Conservation (phyloP, 2,113 vertebrate genomes). For the Phalacrocorax carbo region DNA sequence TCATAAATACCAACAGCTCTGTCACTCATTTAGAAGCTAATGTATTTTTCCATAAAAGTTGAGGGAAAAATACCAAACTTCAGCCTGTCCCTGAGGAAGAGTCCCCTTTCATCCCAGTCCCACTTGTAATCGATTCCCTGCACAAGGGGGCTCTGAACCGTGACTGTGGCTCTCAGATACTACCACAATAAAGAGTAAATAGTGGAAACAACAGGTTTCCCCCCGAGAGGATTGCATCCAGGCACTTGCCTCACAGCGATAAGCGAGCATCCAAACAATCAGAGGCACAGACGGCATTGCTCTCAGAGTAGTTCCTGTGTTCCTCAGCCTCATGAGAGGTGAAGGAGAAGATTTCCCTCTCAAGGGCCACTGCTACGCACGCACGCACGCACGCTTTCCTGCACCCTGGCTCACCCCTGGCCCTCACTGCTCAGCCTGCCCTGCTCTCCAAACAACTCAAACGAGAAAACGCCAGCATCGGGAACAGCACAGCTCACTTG, state of each 20-base stretch:
- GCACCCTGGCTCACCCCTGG: neutral
- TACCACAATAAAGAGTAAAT: neutral
- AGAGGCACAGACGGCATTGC: neutral
- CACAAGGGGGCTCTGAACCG: neutral
- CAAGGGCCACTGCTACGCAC: neutral
- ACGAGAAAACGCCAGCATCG: accelerated
- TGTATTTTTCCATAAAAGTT: neutral
- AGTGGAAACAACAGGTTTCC: neutral
- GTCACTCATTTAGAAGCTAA: neutral
- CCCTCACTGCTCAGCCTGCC: neutral
- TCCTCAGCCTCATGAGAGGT: neutral
- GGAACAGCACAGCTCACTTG: neutral
- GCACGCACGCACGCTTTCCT: neutral
- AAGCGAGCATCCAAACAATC: neutral
- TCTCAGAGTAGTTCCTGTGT: neutral
- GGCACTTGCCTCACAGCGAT: neutral
- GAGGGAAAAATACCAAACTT: neutral
- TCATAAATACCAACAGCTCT: neutral
- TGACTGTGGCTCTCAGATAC: neutral
- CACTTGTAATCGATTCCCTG: neutral
- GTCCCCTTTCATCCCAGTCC: neutral
- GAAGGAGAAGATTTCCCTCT: neutral
- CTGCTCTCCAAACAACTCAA: neutral
- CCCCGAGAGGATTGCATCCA: neutral
- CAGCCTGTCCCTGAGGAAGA: neutral